phyloP scores from a whole-genome alignment of 2,113 vertebrate species.

The Amazona guildingii region DNA sequence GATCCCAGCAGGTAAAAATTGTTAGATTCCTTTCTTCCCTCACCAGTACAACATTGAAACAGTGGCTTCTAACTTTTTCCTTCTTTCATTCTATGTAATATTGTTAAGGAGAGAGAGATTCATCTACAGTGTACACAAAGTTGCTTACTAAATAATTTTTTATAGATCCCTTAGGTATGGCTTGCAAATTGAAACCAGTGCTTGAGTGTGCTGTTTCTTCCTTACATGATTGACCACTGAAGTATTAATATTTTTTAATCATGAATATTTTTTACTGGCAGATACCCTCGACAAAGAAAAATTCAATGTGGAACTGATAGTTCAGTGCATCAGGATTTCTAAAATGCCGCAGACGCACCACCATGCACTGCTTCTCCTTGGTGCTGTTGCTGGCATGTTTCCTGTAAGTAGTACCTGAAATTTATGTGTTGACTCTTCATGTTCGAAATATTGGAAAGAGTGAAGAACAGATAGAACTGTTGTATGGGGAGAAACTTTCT shows the following conservation, averaged over 20 bases:
- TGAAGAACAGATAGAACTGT: background rate
- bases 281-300: constrained; percentile 90
- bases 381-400: constrained; percentile 87
- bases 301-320: constrained; percentile 94
- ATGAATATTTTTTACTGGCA: constrained; percentile 31
- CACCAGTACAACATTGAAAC: background rate
- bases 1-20: constrained; percentile 76
- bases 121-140: background rate
- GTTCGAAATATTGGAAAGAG: background rate
- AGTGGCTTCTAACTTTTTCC: background rate
- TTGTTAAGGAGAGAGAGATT: background rate
- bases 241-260: background rate
- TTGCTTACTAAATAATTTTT: background rate
- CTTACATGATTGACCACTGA: background rate
- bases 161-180: background rate
- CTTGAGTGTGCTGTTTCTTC: background rate
- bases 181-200: background rate
- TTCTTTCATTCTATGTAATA: background rate
- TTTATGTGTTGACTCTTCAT: fast-evolving
- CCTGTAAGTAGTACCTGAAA: constrained; percentile 79
- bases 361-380: constrained; percentile 91
- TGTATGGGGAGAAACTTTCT: background rate
- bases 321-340: constrained; percentile 89
- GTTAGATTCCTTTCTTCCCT: background rate
- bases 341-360: constrained; percentile 95